Conservation (phyloP, 2,888 invertebrate genomes). For the Nomada ferruginata region DNA sequence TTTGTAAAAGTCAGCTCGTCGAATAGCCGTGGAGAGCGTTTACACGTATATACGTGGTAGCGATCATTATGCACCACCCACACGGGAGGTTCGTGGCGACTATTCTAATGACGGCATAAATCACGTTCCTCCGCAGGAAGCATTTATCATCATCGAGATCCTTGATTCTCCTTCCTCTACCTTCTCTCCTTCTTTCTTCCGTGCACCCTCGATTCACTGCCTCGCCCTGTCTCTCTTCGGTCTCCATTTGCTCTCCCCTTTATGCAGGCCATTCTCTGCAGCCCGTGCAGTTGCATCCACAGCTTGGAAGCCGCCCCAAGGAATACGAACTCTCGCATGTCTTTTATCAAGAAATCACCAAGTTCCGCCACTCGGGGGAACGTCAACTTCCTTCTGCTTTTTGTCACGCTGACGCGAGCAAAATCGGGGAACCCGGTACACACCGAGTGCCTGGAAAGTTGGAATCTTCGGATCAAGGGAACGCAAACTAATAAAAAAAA, state of each 20-base stretch:
- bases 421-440: too few species aligned
- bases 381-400: too few species aligned
- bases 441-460: too few species aligned
- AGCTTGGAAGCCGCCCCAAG: slow-evolving; percentile 28
- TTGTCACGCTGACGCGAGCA: too few species aligned
- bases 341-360: slow-evolving; percentile 41
- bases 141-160: slow-evolving; percentile 79
- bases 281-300: slow-evolving; percentile 2
- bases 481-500: too few species aligned
- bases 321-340: slow-evolving; percentile 35
- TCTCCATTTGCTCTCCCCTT: slow-evolving; percentile 19
- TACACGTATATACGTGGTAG: slow-evolving; percentile 54
- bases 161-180: slow-evolving; percentile 47
- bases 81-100: slow-evolving; percentile 70
- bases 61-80: slow-evolving; percentile 77
- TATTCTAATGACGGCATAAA: slow-evolving; percentile 80
- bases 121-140: slow-evolving; percentile 74
- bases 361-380: slow-evolving; percentile 14
- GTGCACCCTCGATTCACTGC: background rate
- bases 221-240: background rate
- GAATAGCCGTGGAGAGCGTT: slow-evolving; percentile 25
- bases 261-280: slow-evolving; percentile 15
- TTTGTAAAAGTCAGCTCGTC: slow-evolving; percentile 37
- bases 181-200: background rate
- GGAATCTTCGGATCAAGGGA: too few species aligned